Evolutionary conservation across 2,797 vertebrate species (phyloP).

Genomic region (Anabacerthia variegaticeps): DNA sequence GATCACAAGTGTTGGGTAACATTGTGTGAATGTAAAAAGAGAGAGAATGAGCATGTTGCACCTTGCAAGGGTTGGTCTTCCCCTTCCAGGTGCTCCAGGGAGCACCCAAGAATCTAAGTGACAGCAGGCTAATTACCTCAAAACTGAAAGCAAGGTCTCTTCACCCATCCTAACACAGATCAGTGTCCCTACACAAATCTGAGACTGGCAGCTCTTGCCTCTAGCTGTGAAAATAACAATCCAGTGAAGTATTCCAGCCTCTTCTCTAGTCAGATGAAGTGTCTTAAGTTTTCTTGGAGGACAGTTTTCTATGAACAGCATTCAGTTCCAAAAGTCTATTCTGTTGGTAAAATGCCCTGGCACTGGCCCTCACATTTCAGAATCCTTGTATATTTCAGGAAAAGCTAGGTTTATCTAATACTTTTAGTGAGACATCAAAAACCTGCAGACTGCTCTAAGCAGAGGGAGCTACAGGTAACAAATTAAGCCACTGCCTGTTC

Average conservation of each 20-base stretch:
- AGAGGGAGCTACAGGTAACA: neutral
- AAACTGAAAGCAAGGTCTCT: neutral
- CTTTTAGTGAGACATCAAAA: neutral
- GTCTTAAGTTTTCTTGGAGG: neutral
- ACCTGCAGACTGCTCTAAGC: neutral
- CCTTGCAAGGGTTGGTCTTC: neutral
- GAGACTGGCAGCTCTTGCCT: neutral
- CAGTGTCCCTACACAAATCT: neutral
- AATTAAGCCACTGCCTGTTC: neutral
- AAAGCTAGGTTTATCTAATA: neutral
- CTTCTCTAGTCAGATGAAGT: neutral
- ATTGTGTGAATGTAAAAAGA: fast-evolving
- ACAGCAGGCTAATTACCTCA: neutral
- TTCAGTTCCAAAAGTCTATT: neutral
- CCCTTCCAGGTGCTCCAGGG: neutral
- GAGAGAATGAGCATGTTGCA: neutral
- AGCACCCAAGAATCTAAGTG: neutral
- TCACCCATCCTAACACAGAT: neutral
- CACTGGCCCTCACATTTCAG: neutral
- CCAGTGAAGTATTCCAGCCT: neutral
- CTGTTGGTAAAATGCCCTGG: neutral
- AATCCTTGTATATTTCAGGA: neutral
- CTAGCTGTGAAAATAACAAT: neutral
- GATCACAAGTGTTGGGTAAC: neutral
- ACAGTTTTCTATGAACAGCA: neutral